Conservation (phyloP, 2,113 vertebrate species). For the Tenrec ecaudatus region DNA sequence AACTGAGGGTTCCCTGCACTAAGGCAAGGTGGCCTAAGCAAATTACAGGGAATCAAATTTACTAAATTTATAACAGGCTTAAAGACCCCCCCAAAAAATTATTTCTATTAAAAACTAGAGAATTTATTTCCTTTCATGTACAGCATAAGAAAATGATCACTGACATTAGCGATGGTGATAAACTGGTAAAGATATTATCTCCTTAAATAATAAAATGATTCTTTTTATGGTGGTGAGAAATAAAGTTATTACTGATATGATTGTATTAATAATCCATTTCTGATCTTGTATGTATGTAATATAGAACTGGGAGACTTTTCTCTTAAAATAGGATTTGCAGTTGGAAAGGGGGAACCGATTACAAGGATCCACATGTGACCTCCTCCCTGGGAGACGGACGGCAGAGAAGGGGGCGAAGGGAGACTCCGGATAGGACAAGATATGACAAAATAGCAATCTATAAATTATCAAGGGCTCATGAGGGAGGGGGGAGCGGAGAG, state of each 20-base stretch:
- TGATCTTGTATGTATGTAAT: background rate
- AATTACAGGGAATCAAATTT: background rate
- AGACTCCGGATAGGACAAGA: no score
- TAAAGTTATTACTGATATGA: background rate
- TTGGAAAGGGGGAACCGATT: no score
- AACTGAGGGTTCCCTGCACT: background rate
- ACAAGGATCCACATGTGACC: no score
- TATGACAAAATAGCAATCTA: no score
- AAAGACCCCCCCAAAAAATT: background rate
- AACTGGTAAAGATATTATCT: background rate
- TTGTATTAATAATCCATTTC: background rate
- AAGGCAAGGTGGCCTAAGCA: constrained; percentile 7
- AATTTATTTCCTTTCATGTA: constrained; percentile 26
- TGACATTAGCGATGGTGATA: background rate
- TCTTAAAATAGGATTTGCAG: constrained; percentile 18
- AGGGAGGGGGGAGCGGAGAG: no score
- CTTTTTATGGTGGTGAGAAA: background rate
- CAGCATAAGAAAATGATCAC: background rate
- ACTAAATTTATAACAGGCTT: constrained; percentile 29
- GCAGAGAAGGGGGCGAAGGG: no score
- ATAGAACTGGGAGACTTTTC: background rate
- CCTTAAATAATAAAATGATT: background rate
- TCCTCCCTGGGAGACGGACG: no score
- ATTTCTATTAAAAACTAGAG: constrained; percentile 31
- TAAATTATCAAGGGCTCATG: no score